Percentiles rank a stretch among this genome's conserved stretches.
Evolutionary conservation across 2,797 vertebrate species (phyloP).

Genomic region (Phyllotis vaccarum): DNA sequence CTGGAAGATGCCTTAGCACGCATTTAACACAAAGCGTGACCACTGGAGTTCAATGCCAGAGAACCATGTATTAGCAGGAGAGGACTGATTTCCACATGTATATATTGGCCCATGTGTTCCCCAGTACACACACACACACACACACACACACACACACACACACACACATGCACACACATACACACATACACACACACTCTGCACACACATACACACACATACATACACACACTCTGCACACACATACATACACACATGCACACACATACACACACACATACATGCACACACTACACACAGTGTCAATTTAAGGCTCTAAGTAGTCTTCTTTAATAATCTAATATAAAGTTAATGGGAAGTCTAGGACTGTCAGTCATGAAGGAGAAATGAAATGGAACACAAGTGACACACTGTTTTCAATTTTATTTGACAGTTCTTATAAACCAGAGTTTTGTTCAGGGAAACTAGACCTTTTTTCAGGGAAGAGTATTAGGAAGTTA

Average conservation of each 20-base stretch:
- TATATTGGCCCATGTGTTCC: too few species aligned
- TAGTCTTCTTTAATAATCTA: slow-evolving; percentile 46
- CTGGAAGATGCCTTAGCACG: too few species aligned
- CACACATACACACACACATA: neutral
- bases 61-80: too few species aligned
- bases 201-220: too few species aligned
- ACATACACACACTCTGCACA: neutral
- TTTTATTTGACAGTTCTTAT: slow-evolving; percentile 52
- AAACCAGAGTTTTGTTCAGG: slow-evolving; percentile 34
- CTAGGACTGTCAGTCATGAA: slow-evolving; percentile 8
- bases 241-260: neutral
- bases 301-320: slow-evolving; percentile 10
- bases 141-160: too few species aligned
- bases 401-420: slow-evolving; percentile 14
- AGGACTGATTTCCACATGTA: neutral
- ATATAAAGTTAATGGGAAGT: slow-evolving; percentile 50
- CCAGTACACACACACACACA: neutral
- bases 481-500: neutral
- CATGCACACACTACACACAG: neutral
- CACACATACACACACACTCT: neutral
- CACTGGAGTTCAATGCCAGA: neutral
- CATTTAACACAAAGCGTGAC: neutral
- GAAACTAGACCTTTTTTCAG: slow-evolving; percentile 54
- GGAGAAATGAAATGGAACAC: neutral
- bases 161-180: neutral